Conservation (phyloP, 37 sponge, comb jelly and placozoan genomes). For the Corticium candelabrum region DNA sequence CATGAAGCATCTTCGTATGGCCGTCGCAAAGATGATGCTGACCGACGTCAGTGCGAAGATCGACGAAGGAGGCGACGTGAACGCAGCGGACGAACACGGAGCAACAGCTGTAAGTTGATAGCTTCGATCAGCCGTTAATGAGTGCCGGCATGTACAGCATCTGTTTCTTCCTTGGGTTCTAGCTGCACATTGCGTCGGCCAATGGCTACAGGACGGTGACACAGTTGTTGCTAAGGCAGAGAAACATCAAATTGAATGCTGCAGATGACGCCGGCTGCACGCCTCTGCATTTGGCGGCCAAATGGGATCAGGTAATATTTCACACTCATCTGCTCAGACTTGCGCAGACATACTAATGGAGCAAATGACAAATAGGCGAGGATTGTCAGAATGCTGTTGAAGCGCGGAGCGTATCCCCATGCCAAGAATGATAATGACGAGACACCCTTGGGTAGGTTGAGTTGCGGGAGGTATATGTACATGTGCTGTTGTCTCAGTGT, state of each 20-base stretch:
- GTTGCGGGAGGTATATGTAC: too few relatives aligned
- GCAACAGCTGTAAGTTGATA: constrained; percentile 39
- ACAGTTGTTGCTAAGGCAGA: constrained; percentile 22
- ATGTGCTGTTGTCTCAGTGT: too few relatives aligned
- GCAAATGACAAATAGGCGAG: constrained; percentile 7
- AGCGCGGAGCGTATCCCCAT: constrained; percentile 36
- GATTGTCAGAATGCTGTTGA: constrained; percentile 42
- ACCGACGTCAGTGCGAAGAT: constrained; percentile 22
- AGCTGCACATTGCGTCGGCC: constrained; percentile 70
- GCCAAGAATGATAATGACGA: constrained; percentile 11
- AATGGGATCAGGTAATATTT: constrained; percentile 52
- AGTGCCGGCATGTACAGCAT: too few relatives aligned
- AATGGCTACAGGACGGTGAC: constrained; percentile 62
- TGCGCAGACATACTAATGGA: too few relatives aligned
- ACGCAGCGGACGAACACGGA: constrained; percentile 31
- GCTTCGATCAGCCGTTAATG: background rate
- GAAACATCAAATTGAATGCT: constrained; percentile 24
- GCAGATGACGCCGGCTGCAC: constrained; percentile 57
- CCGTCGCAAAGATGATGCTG: constrained; percentile 39
- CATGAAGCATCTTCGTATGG: constrained; percentile 30
- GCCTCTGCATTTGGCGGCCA: constrained; percentile 66
- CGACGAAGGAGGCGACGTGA: constrained; percentile 15
- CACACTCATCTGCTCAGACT: background rate
- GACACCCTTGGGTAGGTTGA: constrained; percentile 25
- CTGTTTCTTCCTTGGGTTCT: background rate